phyloP scores from a whole-genome alignment of 2,113 vertebrate genomes.

The Zosterops pallidus region DNA sequence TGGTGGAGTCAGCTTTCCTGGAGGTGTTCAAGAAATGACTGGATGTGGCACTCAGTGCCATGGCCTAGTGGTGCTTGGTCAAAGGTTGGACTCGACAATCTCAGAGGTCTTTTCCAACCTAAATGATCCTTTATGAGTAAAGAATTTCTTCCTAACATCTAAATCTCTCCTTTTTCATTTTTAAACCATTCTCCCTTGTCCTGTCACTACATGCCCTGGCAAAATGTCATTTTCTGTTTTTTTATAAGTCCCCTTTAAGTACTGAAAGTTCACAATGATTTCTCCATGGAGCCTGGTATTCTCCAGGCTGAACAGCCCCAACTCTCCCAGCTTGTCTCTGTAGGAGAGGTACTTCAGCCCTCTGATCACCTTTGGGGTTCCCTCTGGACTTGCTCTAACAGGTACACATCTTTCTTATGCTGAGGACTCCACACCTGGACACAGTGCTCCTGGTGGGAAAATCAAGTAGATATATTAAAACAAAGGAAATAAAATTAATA shows the following conservation, averaged over 20 bases:
- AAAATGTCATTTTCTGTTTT: neutral
- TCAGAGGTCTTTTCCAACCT: neutral
- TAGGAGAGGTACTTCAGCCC: neutral
- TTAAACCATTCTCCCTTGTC: neutral
- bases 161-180: neutral
- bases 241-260: neutral
- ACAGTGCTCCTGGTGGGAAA: neutral
- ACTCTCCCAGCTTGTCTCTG: neutral
- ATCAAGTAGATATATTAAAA: neutral
- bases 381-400: neutral
- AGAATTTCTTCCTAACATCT: neutral
- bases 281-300: neutral
- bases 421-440: neutral
- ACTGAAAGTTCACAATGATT: neutral
- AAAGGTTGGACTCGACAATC: neutral
- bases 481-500: neutral
- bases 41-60: neutral
- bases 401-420: neutral
- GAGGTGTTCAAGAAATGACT: neutral
- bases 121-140: neutral
- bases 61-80: neutral
- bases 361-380: neutral
- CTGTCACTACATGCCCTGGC: neutral
- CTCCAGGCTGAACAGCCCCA: neutral
- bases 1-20: neutral